These are phyloP conservation scores for Cylas formicarius DNA, from an alignment of 1,140 invertebrate species.

Conservation along the genomic window DNA sequence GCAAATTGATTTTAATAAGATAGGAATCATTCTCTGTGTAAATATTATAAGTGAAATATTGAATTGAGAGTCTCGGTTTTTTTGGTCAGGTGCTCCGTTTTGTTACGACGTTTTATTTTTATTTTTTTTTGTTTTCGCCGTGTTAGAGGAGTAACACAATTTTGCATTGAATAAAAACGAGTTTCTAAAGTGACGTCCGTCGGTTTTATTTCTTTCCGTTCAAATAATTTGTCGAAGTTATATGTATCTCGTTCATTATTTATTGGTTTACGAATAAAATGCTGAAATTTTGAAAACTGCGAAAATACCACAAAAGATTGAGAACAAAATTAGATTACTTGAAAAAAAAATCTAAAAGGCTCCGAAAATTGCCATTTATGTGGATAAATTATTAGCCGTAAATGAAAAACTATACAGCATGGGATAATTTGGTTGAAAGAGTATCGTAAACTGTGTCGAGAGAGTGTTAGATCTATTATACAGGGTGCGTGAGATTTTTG, in stretches of 20 bases:
- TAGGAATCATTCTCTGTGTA: slow-evolving; percentile 23
- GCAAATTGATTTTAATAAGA: slow-evolving; percentile 21
- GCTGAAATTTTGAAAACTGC: not conserved
- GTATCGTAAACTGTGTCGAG: no score
- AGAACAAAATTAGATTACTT: no score
- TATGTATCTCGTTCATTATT: not conserved
- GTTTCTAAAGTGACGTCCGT: not conserved
- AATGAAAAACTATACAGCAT: no score
- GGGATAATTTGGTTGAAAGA: no score
- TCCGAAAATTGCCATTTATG: no score
- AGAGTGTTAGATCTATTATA: no score
- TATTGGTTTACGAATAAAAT: not conserved
- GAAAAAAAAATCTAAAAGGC: no score
- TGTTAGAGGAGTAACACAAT: slow-evolving; percentile 28
- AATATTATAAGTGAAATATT: slow-evolving; percentile 21
- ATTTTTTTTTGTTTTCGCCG: slow-evolving; percentile 23
- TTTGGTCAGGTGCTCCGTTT: slow-evolving; percentile 31
- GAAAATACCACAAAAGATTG: not conserved
- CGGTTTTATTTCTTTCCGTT: not conserved
- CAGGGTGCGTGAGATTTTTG: no score
- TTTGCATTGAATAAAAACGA: slow-evolving; percentile 32
- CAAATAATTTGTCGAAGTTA: not conserved
- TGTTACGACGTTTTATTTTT: slow-evolving; percentile 22
- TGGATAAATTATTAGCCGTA: no score
- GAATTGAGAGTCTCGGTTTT: slow-evolving; percentile 14